Conservation (phyloP, 2,888 invertebrate species). For the Polylopha cassiicola region DNA sequence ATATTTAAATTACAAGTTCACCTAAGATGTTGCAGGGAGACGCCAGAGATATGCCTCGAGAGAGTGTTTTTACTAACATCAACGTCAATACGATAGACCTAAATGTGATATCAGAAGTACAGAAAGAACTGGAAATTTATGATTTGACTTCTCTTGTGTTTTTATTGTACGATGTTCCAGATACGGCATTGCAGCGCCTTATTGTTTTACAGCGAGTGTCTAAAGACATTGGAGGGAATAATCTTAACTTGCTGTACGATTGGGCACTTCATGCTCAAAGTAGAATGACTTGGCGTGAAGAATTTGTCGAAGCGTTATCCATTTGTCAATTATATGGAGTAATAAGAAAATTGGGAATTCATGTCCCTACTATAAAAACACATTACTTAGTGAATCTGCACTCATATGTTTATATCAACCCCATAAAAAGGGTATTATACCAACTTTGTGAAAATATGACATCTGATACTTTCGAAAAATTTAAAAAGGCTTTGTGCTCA, state of each 20-base stretch:
- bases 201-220: conserved; percentile 53
- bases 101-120: conserved; percentile 50
- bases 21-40: conserved; percentile 38
- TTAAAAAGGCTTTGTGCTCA: conserved; percentile 51
- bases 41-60: conserved; percentile 28
- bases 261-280: conserved; percentile 56
- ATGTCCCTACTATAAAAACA: conserved; percentile 42
- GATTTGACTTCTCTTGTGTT: conserved; percentile 64
- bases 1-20: not conserved
- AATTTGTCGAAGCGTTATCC: conserved; percentile 62
- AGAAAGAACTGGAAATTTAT: conserved; percentile 55
- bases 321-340: conserved; percentile 55
- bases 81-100: conserved; percentile 38
- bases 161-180: conserved; percentile 59
- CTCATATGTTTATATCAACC: conserved; percentile 53
- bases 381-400: conserved; percentile 46
- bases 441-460: conserved; percentile 59
- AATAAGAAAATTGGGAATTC: conserved; percentile 56
- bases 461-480: conserved; percentile 40
- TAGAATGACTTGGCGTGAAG: conserved; percentile 52
- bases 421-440: conserved; percentile 57
- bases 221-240: conserved; percentile 40
- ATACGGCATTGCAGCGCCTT: conserved; percentile 59
- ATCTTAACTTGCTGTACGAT: conserved; percentile 52
- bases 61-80: conserved; percentile 35